Evolutionary conservation across 2,113 vertebrate genomes (phyloP).

Genomic region (Microcebus griseorufus): DNA sequence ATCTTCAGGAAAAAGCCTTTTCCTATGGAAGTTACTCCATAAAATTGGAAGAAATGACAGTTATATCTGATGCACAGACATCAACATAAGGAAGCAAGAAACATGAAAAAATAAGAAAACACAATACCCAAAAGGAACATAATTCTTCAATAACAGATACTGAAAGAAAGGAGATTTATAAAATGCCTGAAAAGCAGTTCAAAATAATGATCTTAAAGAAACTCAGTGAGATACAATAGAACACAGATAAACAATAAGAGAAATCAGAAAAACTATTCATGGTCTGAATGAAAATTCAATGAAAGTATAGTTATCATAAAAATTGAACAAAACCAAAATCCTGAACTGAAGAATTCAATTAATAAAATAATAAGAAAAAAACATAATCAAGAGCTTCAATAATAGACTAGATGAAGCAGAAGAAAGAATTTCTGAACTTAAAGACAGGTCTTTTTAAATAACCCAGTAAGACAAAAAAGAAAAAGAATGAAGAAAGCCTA

Average conservation of each 20-base stretch:
- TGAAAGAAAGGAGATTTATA: no score
- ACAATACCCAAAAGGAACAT: no score
- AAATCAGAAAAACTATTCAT: neutral
- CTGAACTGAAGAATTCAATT: neutral
- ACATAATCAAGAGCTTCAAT: neutral
- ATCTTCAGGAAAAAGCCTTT: neutral
- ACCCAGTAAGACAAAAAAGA: no score
- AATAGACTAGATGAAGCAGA: neutral
- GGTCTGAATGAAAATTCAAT: neutral
- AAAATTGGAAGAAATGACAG: neutral
- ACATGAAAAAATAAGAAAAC: neutral
- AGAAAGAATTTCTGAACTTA: neutral
- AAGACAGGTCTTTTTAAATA: neutral
- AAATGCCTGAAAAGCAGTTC: no score
- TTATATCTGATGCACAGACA: neutral
- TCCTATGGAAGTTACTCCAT: neutral
- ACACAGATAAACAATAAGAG: no score
- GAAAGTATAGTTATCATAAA: neutral
- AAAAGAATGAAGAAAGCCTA: neutral
- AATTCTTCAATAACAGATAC: no score
- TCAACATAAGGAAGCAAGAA: neutral
- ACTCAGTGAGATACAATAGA: no score
- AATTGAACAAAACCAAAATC: neutral
- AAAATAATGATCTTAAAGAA: no score
- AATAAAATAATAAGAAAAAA: neutral